Base-by-base conservation (phyloP, 1,140 invertebrate species). In the Pantala flavescens region DNA sequence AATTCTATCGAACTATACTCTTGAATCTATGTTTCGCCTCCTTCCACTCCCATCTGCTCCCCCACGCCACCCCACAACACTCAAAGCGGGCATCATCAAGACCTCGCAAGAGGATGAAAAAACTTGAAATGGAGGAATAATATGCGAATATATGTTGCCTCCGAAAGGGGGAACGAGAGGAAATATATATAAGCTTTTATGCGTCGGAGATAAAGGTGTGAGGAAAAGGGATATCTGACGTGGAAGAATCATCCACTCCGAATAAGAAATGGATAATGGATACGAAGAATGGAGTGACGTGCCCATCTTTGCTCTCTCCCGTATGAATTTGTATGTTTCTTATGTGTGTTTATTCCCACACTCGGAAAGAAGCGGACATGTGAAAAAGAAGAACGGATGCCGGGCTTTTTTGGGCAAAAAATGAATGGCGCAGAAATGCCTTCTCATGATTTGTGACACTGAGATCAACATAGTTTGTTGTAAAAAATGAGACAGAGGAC, bases 181-280 rank as follows among this genome's bases (percentile, higher is more conserved):
- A 36, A 36, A 36, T 36, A 36, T 36, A 36, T 36, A 36, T 36
- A 36, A 36, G 28, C 28, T 36, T 36, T 36, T 36, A 36, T 36
- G 28, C 28, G 28, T 36, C 28, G 28, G 28, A 12, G n/a, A 63
- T 16, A 63, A 63, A 21, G 49, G 49, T 63, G n/a, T 16, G n/a
- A 63, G 49, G 49, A 63, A 19, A 21, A 63, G 49, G n/a, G 49
- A 16, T 3, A 16, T 1, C 14, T 19, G n/a, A 21, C 14, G n/a
- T 19, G n/a, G 49, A 63, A 63, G 49, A 63, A 63, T 63, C 49
- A 63, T 63, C 49, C 49, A 63, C 49, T 21, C 49, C 49, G n/a
- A 7, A 63, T 63, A 63, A 63, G 49, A 63, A 63, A 63, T 19
- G n/a, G 49, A 63, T 63, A 63, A 63, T 63, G 49, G 49, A 63